Conservation (phyloP, 2,113 vertebrate genomes). For the Pseudois nayaur region DNA sequence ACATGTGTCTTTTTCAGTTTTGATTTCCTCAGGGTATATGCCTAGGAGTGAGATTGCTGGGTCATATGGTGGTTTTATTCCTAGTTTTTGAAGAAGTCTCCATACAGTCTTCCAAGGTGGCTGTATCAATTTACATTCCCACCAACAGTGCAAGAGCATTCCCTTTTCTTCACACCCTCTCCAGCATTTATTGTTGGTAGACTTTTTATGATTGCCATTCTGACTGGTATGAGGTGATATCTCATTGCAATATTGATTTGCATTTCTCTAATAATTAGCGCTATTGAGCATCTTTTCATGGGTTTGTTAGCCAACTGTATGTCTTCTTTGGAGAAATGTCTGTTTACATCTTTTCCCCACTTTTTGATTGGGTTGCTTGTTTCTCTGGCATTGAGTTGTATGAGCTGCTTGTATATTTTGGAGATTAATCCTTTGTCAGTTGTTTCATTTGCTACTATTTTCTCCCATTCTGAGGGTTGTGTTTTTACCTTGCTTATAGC, state of each 20-base stretch:
- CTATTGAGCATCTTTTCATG: not conserved
- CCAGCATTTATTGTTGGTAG: not conserved
- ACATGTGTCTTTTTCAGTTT: not conserved
- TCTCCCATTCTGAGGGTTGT: not conserved
- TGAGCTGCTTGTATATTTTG: not conserved
- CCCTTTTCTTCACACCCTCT: not conserved
- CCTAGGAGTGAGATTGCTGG: not conserved
- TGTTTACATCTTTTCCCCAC: not conserved
- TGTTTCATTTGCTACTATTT: not conserved
- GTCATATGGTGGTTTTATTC: not conserved
- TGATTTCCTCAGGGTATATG: not conserved
- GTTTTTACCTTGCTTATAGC: not conserved
- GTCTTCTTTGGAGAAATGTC: not conserved
- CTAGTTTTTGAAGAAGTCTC: not conserved
- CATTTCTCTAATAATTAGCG: not conserved
- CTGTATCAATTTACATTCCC: not conserved
- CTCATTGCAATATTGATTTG: not conserved
- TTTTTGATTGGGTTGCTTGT: not conserved
- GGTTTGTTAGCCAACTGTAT: not conserved
- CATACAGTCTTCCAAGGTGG: not conserved
- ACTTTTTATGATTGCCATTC: not conserved
- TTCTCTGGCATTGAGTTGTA: not conserved
- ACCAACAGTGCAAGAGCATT: not conserved
- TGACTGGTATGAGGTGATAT: not conserved
- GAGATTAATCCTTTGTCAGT: not conserved